Conservation (phyloP, 2,888 invertebrate genomes). For the Drosophila anomalipes region DNA sequence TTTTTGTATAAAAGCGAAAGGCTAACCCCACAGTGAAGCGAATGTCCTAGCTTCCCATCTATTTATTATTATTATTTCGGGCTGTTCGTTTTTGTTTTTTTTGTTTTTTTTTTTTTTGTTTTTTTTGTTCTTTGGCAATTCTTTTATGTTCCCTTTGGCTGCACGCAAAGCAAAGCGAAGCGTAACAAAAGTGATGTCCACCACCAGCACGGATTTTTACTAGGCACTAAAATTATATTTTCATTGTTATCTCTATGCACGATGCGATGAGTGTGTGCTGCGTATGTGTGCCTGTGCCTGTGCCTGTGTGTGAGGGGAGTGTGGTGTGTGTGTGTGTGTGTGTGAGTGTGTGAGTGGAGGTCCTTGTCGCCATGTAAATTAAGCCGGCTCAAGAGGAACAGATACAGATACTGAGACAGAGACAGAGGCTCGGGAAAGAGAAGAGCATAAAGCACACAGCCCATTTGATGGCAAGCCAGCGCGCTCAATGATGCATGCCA, state of each 20-base stretch:
- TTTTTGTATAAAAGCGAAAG: constrained; percentile 13
- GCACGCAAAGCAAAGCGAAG: constrained; percentile 62
- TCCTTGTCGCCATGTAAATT: constrained; percentile 41
- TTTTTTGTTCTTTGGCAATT: constrained; percentile 34
- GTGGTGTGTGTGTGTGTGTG: constrained; percentile 3
- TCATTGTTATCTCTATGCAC: constrained; percentile 62
- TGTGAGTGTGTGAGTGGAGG: constrained; percentile 7
- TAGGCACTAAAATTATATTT: constrained; percentile 74
- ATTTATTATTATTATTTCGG: constrained; percentile 40
- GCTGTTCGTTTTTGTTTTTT: constrained; percentile 17
- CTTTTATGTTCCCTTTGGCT: constrained; percentile 51
- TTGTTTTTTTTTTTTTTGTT: constrained; percentile 1
- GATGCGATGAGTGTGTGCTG: constrained; percentile 16
- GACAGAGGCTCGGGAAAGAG: not conserved
- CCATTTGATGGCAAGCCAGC: not conserved
- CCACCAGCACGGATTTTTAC: constrained; percentile 70
- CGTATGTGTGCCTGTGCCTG: constrained; percentile 9
- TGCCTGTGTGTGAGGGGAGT: not conserved
- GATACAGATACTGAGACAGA: not conserved
- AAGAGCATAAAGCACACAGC: not conserved
- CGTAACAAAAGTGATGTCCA: constrained; percentile 67
- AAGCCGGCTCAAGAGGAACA: constrained; percentile 23
- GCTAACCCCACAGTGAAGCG: constrained; percentile 9
- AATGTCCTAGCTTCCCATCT: constrained; percentile 27
- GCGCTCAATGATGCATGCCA: not conserved